Evolutionary conservation across 2,888 invertebrate genomes (phyloP), one percentile per base, ranked within the genome.

Genomic region (Erebia ligea): DNA sequence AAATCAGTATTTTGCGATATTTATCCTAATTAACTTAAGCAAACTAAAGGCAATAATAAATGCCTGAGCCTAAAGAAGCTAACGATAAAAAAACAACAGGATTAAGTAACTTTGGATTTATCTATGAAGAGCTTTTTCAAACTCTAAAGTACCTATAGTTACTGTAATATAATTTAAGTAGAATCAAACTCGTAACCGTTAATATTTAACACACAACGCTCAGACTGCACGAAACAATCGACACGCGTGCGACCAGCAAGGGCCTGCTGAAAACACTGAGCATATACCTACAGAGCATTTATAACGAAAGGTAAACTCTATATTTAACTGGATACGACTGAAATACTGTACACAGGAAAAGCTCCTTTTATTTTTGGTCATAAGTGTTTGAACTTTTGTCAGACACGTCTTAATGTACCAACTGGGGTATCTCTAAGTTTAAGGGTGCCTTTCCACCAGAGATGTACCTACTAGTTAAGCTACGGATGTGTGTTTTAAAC

Each of bases 211-310:
- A 25, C n/a, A 25, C 21, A 25, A 58, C 9, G 25, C 9, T 17
- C 17, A 54, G 54, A 19, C 19, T 54, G 19, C 10, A 19, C 54
- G 48, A 13, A 21, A 50, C 67, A 9, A 57, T 34, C 58, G 34
- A 59, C 40, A 52, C 61, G 69, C 76, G 73, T 72, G 70, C 72
- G 61, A 70, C 57, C 67, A 52, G 34, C 59, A 68, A 70, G 72
- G 68, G 71, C 71, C 69, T 11, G 58, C 71, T 74, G 72, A 71
- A 73, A 70, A 63, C 70, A 71, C 75, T 48, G 61, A 61, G 58
- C 34, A 45, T 45, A 9, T 1, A 19, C n/a, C n/a, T n/a, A n/a
- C 17, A 68, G 69, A 58, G 65, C 64, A 58, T 61, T 61, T 56
- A 64, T 34, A 54, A 48, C 42, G n/a, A 58, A 68, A 68, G 65